Base-by-base conservation (phyloP, 2,888 invertebrate species). In the Tanaodytes sp. region DNA sequence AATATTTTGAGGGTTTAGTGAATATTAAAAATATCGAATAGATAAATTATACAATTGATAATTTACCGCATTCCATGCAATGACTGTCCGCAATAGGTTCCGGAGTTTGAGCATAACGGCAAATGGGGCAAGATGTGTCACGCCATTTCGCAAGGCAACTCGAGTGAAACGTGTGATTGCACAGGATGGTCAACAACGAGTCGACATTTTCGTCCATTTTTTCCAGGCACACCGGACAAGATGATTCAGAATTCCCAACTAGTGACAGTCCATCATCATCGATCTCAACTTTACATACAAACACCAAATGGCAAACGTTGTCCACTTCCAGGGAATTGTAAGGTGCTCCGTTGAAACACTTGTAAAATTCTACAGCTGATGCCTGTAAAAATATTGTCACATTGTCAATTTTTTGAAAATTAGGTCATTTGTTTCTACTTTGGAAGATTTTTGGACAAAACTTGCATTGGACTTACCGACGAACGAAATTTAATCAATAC, bases 151-250 rank as follows among this genome's bases (percentile, higher is more conserved):
- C 93, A 97, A 98, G 57, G 16, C 49, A 99, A 84, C 98, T 93
- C 75, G 94, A 91, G 51, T 99, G 87, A 85, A 99, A 99, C 80
- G 92, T 93, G 86, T 99, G 99, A 86, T 98, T 98, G 85, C 99
- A 99, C 66, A 99, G 89, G 82, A 99, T 97, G 20, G 97, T 98
- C 74, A 99, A 87, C 69, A 99, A 94, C 5, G 98, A 97, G 82
- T 98, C 97, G 11, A 98, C 96, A 76, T 97, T 97, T 86, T 99
- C 99, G 85, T 99, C 99, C 98, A 96, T 95, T 68, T 97, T 90
- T 86, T 99, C 98, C 54, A 97, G 86, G 82, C 97, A 97, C 4
- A 98, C 97, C 1, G 98, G 96, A 84, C 99, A 99, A 4, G 94
- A 96, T 6, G 99, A 87, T 85, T 99, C 99, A 0, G 96, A 97